These are phyloP conservation scores for Numenius phaeopus DNA, from an alignment of 2,797 vertebrate species.

Conservation along the genomic window DNA sequence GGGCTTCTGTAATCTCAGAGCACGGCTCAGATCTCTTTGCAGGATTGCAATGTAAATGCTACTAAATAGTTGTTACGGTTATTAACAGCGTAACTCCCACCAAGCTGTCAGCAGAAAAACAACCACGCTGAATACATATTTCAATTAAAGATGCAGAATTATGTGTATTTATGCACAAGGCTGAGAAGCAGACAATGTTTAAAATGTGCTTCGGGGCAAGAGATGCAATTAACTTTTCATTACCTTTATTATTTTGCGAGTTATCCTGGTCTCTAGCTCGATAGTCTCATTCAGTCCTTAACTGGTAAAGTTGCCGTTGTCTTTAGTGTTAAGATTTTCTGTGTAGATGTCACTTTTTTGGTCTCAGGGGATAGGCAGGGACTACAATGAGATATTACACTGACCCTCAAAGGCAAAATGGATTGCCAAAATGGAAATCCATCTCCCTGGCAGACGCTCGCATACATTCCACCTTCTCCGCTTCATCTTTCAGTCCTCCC, in stretches of 20 bases:
- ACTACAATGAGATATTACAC: background rate
- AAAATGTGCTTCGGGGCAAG: background rate
- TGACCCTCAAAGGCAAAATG: background rate
- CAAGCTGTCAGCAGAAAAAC: background rate
- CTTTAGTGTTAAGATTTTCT: background rate
- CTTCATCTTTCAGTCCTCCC: background rate
- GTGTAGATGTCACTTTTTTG: background rate
- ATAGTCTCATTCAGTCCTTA: background rate
- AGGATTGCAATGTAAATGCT: background rate
- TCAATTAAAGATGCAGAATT: constrained; percentile 37
- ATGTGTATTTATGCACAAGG: background rate
- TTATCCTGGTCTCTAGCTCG: background rate
- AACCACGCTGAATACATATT: background rate
- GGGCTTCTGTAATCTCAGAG: background rate
- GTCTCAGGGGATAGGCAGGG: background rate
- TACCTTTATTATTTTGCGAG: constrained; percentile 13
- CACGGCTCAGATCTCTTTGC: background rate
- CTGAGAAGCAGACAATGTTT: constrained; percentile 12
- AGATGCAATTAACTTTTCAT: constrained; percentile 39
- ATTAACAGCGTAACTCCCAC: background rate
- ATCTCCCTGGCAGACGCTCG: background rate
- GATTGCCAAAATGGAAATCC: background rate
- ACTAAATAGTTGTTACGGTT: background rate
- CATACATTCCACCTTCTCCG: background rate
- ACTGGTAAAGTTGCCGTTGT: background rate